These are phyloP conservation scores for Sylvia atricapilla DNA, from an alignment of 2,113 vertebrate species.

Conservation along the genomic window DNA sequence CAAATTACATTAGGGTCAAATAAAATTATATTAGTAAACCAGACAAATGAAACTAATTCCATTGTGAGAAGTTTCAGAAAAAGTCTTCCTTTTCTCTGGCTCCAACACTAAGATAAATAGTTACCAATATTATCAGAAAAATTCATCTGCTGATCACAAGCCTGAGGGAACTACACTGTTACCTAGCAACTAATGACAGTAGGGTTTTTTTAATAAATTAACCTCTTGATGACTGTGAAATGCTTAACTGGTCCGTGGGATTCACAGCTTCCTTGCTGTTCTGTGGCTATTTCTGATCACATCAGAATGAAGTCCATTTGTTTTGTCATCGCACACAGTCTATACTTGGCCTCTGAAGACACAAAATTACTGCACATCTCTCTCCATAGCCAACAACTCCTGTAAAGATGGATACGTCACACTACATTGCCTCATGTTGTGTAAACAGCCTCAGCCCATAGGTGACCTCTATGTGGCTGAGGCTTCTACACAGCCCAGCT, in stretches of 20 bases:
- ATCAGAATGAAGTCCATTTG: neutral
- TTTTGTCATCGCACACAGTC: neutral
- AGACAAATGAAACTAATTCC: neutral
- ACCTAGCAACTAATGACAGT: slow-evolving; percentile 36
- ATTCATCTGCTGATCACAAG: slow-evolving; percentile 7
- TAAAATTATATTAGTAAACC: neutral
- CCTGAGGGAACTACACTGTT: neutral
- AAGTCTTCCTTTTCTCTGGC: neutral
- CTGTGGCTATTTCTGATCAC: neutral
- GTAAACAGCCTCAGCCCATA: neutral
- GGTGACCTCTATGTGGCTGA: neutral
- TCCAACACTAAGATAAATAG: neutral
- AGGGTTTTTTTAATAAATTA: neutral
- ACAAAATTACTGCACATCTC: neutral
- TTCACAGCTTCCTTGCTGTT: neutral
- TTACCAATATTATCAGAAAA: slow-evolving; percentile 12
- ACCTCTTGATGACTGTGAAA: neutral
- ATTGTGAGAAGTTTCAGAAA: neutral
- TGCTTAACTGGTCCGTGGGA: neutral
- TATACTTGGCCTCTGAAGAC: neutral
- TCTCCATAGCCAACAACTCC: neutral
- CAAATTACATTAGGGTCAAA: neutral
- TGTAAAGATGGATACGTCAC: neutral
- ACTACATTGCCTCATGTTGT: neutral
- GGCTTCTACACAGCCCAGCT: neutral